Evolutionary conservation across 2,113 vertebrate species (phyloP).

Genomic region (Stomatorhinus ivindoensis): DNA sequence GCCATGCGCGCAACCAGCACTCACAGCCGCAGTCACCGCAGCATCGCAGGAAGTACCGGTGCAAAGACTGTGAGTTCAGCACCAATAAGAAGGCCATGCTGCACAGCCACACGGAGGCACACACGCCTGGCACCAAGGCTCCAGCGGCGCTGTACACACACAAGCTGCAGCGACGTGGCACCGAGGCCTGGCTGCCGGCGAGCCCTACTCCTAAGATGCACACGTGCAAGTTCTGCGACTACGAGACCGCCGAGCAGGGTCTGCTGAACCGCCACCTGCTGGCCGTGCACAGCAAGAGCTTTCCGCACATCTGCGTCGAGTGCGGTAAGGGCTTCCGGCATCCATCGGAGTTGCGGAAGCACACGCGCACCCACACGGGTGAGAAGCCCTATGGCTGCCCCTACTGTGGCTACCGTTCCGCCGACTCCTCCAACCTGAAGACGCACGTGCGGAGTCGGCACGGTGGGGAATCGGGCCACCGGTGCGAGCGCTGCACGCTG

Average conservation of each 20-base stretch:
- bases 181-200: slow-evolving; percentile 50
- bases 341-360: slow-evolving; percentile 93
- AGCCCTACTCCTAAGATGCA: slow-evolving; percentile 76
- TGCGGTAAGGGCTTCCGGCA: slow-evolving; percentile 96
- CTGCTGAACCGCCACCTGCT: slow-evolving; percentile 88
- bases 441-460: slow-evolving; percentile 96
- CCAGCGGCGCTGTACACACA: slow-evolving; percentile 88
- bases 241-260: slow-evolving; percentile 91
- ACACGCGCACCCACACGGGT: slow-evolving; percentile 95
- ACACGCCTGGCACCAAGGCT: slow-evolving; percentile 86
- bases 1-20: slow-evolving; percentile 94
- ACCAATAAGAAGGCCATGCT: slow-evolving; percentile 97
- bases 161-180: slow-evolving; percentile 87
- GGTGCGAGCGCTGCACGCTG: slow-evolving; percentile 90
- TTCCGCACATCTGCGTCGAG: slow-evolving; percentile 84
- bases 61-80: slow-evolving; percentile 97
- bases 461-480: slow-evolving; percentile 86
- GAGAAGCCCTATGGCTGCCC: slow-evolving; percentile 94
- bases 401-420: slow-evolving; percentile 90
- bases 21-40: slow-evolving; percentile 69
- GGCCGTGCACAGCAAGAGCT: slow-evolving; percentile 92
- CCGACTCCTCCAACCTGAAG: slow-evolving; percentile 96
- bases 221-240: slow-evolving; percentile 97
- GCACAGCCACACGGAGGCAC: slow-evolving; percentile 95
- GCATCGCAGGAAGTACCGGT: slow-evolving; percentile 89